Evolutionary conservation across 2,888 invertebrate species (phyloP).

Genomic region (Embidobia sp.): DNA sequence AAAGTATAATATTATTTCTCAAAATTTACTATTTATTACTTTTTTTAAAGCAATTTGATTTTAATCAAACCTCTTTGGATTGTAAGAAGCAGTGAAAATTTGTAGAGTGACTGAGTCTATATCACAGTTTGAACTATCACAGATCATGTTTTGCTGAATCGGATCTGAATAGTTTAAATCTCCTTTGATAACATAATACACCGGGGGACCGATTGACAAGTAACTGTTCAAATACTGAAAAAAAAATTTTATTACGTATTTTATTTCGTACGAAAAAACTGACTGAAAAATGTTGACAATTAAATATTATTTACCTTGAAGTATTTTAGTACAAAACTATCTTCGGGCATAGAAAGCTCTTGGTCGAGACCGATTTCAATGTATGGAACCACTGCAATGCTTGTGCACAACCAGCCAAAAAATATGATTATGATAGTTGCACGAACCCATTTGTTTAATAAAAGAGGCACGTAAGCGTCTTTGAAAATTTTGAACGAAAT

Average conservation of each 20-base stretch:
- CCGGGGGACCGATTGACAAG: constrained; percentile 94
- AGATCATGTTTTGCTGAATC: constrained; percentile 90
- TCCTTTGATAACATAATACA: constrained; percentile 95
- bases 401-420: constrained; percentile 94
- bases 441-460: constrained; percentile 89
- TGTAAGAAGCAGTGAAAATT: too few species aligned
- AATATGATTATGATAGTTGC: constrained; percentile 91
- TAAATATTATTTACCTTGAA: constrained; percentile 31
- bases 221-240: constrained; percentile 88
- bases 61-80: too few species aligned
- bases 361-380: constrained; percentile 98
- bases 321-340: constrained; percentile 97
- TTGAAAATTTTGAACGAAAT: constrained; percentile 93
- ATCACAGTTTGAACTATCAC: constrained; percentile 89
- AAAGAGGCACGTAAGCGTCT: constrained; percentile 91
- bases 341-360: constrained; percentile 98
- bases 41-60: too few species aligned
- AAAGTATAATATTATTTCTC: too few species aligned
- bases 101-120: too few species aligned
- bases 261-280: neutral
- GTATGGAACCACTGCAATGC: constrained; percentile 93
- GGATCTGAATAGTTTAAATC: constrained; percentile 88
- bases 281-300: too few species aligned
- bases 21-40: too few species aligned
- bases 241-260: too few species aligned